These are phyloP conservation scores for Pristionchus fissidentatus DNA, from an alignment of 2,888 invertebrate species.

Conservation along the genomic window DNA sequence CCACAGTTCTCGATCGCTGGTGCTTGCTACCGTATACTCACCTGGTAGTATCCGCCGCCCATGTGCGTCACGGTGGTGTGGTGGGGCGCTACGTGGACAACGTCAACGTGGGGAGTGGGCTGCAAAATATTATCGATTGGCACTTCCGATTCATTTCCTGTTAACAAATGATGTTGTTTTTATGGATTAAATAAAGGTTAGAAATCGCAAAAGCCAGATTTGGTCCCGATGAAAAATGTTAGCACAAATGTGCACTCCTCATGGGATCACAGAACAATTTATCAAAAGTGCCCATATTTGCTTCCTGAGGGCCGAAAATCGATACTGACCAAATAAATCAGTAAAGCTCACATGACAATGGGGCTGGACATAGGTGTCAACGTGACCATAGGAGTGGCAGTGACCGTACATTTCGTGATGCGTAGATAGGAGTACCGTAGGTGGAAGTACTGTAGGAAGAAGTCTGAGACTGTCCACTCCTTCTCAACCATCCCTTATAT, in stretches of 20 bases:
- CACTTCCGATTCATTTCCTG: too few relatives aligned
- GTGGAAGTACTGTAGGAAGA: not conserved
- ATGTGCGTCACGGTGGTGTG: slow-evolving; percentile 27
- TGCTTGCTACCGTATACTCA: not conserved
- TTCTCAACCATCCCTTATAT: too few relatives aligned
- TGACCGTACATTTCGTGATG: slow-evolving; percentile 8
- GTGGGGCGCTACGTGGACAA: slow-evolving; percentile 16
- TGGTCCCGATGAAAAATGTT: too few relatives aligned
- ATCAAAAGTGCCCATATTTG: not conserved
- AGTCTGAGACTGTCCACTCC: not conserved
- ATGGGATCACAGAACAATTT: too few relatives aligned
- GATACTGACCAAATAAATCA: not conserved
- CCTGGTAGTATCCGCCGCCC: slow-evolving; percentile 21
- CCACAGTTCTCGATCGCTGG: too few relatives aligned
- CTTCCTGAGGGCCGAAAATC: not conserved
- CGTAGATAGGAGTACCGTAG: too few relatives aligned
- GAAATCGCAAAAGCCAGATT: too few relatives aligned
- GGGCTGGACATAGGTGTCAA: not conserved
- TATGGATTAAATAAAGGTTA: too few relatives aligned
- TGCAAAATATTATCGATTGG: too few relatives aligned
- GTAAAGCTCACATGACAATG: slow-evolving; percentile 16
- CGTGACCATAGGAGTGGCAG: not conserved
- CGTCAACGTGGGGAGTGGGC: slow-evolving; percentile 41
- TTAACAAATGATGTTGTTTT: too few relatives aligned
- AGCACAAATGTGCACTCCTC: too few relatives aligned